phyloP scores from a whole-genome alignment of 2,797 vertebrate genomes.

The Silurus lanzhouensis region DNA sequence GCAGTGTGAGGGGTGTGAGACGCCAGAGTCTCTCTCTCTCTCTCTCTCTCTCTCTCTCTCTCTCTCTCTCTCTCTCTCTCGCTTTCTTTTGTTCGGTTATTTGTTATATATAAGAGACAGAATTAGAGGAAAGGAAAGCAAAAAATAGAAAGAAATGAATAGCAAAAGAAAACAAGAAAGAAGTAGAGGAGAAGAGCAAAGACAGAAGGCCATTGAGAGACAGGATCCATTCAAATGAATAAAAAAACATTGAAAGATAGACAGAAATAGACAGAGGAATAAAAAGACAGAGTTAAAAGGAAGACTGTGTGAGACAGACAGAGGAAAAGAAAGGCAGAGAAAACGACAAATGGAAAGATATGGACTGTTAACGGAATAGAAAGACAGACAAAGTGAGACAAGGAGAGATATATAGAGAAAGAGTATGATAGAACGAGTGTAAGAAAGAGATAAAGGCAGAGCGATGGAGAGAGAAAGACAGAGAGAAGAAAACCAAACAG shows the following conservation, averaged over 20 bases:
- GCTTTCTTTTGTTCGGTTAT: not conserved
- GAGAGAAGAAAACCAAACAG: not conserved
- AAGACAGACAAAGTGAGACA: not conserved
- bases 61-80: too few relatives aligned
- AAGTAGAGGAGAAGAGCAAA: too few relatives aligned
- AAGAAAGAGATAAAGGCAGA: slow-evolving; percentile 5
- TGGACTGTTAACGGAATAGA: not conserved
- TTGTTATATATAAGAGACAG: not conserved
- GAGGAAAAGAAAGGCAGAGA: not conserved
- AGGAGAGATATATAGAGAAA: too few relatives aligned
- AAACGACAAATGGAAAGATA: not conserved
- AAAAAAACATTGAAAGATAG: too few relatives aligned
- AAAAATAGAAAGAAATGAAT: too few relatives aligned
- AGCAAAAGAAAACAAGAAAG: too few relatives aligned
- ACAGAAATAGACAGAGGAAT: too few relatives aligned
- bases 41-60: too few relatives aligned
- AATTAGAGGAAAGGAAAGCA: not conserved
- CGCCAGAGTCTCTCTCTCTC: too few relatives aligned
- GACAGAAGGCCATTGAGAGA: not conserved
- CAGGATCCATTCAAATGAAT: too few relatives aligned
- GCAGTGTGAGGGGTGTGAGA: not conserved
- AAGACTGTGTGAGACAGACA: slow-evolving; percentile 28
- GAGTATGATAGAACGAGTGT: not conserved
- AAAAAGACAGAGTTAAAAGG: not conserved
- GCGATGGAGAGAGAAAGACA: slow-evolving; percentile 2